A percentile compares a stretch with the other conserved stretches of the same genome.
Evolutionary conservation across 2,888 invertebrate species (phyloP).

Genomic region (Pristionchus fissidentatus): DNA sequence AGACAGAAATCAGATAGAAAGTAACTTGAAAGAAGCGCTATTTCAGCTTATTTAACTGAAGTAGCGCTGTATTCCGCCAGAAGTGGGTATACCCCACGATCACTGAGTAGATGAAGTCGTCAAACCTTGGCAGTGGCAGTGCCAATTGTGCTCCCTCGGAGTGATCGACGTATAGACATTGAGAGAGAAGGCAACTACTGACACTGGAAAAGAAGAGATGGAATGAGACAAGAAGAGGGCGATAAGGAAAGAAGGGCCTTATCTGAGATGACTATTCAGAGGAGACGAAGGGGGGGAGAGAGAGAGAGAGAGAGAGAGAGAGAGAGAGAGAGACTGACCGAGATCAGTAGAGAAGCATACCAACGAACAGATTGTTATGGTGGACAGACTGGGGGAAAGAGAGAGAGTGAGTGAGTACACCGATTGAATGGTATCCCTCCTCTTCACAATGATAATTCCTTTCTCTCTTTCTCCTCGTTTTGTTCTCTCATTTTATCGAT

Average conservation of each 20-base stretch:
- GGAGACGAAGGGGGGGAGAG: neutral
- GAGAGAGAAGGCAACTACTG: neutral
- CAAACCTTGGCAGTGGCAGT: slow-evolving; percentile 3
- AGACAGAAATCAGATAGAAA: too few relatives aligned
- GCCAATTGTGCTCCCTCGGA: slow-evolving; percentile 14
- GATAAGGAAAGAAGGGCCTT: neutral
- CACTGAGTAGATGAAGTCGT: neutral
- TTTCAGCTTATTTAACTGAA: too few relatives aligned
- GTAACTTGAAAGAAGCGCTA: too few relatives aligned
- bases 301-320: neutral
- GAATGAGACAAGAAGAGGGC: neutral
- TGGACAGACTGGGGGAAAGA: neutral
- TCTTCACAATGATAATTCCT: neutral
- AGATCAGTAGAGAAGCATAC: neutral
- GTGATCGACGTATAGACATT: slow-evolving; percentile 22
- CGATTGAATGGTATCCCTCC: neutral
- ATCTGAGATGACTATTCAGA: neutral
- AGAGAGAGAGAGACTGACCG: neutral
- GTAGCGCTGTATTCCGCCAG: too few relatives aligned
- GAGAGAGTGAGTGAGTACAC: neutral
- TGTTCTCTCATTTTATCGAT: neutral
- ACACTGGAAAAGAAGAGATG: neutral
- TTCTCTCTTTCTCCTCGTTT: neutral
- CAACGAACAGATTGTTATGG: neutral
- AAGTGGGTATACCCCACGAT: too few relatives aligned